phyloP scores from a whole-genome alignment of 2,888 invertebrate genomes.

The Dusona sp. region DNA sequence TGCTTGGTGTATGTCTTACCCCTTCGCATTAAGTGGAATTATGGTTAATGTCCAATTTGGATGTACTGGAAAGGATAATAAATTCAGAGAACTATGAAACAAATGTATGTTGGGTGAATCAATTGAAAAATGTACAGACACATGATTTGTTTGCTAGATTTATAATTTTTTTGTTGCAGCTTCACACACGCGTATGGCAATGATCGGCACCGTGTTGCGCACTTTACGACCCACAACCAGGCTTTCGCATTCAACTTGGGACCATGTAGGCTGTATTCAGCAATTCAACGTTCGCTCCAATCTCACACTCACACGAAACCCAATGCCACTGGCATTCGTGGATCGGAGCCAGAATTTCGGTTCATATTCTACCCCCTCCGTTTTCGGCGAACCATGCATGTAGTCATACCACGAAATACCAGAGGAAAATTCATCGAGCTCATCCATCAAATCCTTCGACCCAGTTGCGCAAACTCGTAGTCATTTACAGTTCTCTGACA shows the following conservation, averaged over 20 bases:
- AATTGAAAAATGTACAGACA: slow-evolving; percentile 22
- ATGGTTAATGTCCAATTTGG: slow-evolving; percentile 57
- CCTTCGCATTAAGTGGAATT: slow-evolving; percentile 35
- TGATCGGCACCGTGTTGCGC: slow-evolving; percentile 63
- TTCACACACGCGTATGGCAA: slow-evolving; percentile 4
- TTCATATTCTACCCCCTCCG: slow-evolving; percentile 52
- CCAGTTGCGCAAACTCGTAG: slow-evolving; percentile 55
- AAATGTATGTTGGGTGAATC: neutral
- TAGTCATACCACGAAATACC: slow-evolving; percentile 23
- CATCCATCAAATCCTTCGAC: slow-evolving; percentile 67
- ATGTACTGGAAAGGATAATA: slow-evolving; percentile 17
- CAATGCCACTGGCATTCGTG: slow-evolving; percentile 55
- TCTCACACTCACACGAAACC: slow-evolving; percentile 33
- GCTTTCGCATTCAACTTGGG: slow-evolving; percentile 11
- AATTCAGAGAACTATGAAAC: slow-evolving; percentile 50
- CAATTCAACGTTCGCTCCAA: slow-evolving; percentile 31
- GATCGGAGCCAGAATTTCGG: slow-evolving; percentile 65
- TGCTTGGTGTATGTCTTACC: slow-evolving; percentile 31
- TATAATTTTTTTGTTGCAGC: slow-evolving; percentile 23
- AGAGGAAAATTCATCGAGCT: slow-evolving; percentile 74
- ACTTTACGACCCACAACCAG: slow-evolving; percentile 46
- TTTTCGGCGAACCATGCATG: slow-evolving; percentile 25
- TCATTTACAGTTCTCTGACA: slow-evolving; percentile 5
- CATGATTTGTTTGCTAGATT: slow-evolving; percentile 10
- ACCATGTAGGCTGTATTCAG: slow-evolving; percentile 34